Conservation (phyloP, 2,113 vertebrate genomes). For the Urocitellus parryii region DNA sequence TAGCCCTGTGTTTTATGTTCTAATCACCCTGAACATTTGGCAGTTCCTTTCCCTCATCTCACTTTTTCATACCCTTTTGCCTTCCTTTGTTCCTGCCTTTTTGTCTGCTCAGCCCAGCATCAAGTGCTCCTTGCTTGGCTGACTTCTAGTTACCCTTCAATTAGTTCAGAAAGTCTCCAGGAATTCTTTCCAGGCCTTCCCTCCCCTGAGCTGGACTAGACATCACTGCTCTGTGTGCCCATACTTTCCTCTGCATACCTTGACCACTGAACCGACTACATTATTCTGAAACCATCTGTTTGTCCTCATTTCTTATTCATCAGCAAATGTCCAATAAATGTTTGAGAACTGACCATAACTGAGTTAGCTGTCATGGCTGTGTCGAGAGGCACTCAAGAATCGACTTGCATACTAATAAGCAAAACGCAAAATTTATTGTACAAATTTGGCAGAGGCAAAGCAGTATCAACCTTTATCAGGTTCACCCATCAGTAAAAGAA, state of each 20-base stretch:
- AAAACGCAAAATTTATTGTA: not conserved
- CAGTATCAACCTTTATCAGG: not conserved
- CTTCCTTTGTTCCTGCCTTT: not conserved
- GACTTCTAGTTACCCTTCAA: conserved; percentile 44
- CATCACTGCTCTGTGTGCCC: not conserved
- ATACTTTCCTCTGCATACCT: not conserved
- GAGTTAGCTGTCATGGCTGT: not conserved
- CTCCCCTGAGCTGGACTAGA: not conserved
- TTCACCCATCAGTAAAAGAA: conserved; percentile 18
- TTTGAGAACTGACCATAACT: conserved; percentile 54
- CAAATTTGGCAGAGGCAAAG: not conserved
- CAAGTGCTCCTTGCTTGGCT: not conserved
- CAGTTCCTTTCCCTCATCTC: not conserved
- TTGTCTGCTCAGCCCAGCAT: not conserved
- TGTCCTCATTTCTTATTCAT: conserved; percentile 69
- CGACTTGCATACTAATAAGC: conserved; percentile 7
- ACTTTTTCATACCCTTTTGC: not conserved
- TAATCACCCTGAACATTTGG: not conserved
- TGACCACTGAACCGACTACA: not conserved
- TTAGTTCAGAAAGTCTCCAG: not conserved
- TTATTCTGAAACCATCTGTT: conserved; percentile 61
- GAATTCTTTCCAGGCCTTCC: not conserved
- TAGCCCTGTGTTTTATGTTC: not conserved
- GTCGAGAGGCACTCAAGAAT: not conserved
- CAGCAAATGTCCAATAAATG: conserved; percentile 30